These are phyloP conservation scores for Xanthorhoe spadicearia DNA, from an alignment of 2,888 invertebrate genomes.

Conservation along the genomic window DNA sequence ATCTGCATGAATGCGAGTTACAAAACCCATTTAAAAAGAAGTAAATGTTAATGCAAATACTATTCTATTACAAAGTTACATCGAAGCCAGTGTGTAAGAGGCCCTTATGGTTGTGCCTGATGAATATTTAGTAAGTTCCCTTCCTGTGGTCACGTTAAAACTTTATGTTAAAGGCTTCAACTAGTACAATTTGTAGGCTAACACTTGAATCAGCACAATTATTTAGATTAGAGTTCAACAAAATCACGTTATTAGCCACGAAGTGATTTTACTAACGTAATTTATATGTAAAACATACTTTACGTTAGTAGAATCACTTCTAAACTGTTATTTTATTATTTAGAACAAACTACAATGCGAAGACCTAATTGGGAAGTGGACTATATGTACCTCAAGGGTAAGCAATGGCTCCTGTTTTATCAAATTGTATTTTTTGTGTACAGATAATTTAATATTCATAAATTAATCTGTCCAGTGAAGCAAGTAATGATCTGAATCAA, in stretches of 20 bases:
- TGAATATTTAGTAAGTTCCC: slow-evolving; percentile 47
- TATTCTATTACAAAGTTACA: slow-evolving; percentile 49
- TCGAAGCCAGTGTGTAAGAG: slow-evolving; percentile 51
- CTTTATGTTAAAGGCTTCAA: slow-evolving; percentile 25
- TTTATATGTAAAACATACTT: too few relatives aligned
- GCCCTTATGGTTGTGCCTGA: slow-evolving; percentile 44
- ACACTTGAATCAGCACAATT: neutral
- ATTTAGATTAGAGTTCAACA: too few relatives aligned
- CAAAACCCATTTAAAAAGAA: slow-evolving; percentile 46
- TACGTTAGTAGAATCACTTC: too few relatives aligned
- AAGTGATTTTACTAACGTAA: too few relatives aligned
- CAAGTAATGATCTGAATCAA: neutral
- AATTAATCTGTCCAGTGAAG: neutral
- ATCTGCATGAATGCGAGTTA: slow-evolving; percentile 29
- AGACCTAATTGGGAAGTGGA: neutral
- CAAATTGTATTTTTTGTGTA: neutral
- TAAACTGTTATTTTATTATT: neutral
- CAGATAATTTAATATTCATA: neutral
- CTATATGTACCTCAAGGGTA: too few relatives aligned
- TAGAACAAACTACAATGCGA: neutral
- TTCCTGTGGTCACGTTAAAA: slow-evolving; percentile 46
- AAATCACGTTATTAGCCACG: too few relatives aligned
- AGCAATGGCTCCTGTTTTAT: too few relatives aligned
- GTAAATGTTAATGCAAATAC: slow-evolving; percentile 53
- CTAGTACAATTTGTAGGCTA: slow-evolving; percentile 10